phyloP scores from a whole-genome alignment of 35 echinoderm and acorn worm genomes.

The Lytechinus variegatus region DNA sequence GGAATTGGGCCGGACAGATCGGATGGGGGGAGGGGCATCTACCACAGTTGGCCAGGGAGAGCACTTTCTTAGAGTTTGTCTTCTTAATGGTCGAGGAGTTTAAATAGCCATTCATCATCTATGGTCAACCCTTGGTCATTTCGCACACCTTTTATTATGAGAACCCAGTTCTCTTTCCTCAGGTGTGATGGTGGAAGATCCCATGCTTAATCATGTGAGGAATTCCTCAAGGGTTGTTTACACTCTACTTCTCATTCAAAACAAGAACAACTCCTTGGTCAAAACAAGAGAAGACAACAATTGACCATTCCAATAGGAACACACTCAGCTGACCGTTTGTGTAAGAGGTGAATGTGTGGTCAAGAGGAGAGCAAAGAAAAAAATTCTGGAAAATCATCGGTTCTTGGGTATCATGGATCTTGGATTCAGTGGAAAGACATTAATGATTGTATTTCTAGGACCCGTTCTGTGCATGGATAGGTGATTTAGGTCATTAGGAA shows the following conservation, averaged over 20 bases:
- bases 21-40: too few relatives aligned
- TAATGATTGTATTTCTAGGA: too few relatives aligned
- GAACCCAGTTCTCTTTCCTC: background rate
- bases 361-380: background rate
- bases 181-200: background rate
- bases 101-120: background rate
- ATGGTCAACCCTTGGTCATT: background rate
- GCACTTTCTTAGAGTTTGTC: background rate
- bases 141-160: background rate
- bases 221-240: background rate
- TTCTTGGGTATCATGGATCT: background rate
- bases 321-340: background rate
- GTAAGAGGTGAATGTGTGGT: background rate
- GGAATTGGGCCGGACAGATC: too few relatives aligned
- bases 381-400: background rate
- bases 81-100: background rate
- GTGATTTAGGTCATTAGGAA: too few relatives aligned
- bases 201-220: background rate
- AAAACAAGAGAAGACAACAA: background rate
- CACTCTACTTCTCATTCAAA: background rate
- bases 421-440: too few relatives aligned
- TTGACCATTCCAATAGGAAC: background rate
- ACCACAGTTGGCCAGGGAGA: background rate
- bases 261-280: background rate
- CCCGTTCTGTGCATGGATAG: too few relatives aligned